phyloP scores from a whole-genome alignment of 1,140 invertebrate genomes.

The Argopecten irradians region DNA sequence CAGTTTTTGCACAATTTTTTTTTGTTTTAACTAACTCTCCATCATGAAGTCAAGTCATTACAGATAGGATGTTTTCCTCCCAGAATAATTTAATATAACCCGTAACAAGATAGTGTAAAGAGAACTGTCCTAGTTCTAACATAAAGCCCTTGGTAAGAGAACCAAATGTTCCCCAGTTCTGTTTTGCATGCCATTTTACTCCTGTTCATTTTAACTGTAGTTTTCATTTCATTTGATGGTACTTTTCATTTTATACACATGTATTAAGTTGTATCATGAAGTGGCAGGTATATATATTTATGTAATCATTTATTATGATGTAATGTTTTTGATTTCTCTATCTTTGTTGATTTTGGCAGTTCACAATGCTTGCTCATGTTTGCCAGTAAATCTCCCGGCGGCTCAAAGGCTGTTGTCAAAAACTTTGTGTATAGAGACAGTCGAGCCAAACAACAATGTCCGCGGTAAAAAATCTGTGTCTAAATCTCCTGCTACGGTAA shows the following conservation, averaged over 20 bases:
- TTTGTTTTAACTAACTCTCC: no score
- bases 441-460: slow-evolving; percentile 64
- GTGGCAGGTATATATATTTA: slow-evolving; percentile 14
- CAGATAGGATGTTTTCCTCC: no score
- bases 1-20: neutral
- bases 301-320: neutral
- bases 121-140: neutral
- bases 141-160: neutral
- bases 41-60: no score
- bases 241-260: slow-evolving; percentile 9
- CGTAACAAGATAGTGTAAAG: no score
- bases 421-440: slow-evolving; percentile 53
- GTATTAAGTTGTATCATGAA: neutral
- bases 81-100: no score
- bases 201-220: neutral
- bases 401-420: slow-evolving; percentile 56
- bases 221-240: slow-evolving; percentile 23
- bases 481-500: slow-evolving; percentile 29
- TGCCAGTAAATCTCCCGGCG: slow-evolving; percentile 51
- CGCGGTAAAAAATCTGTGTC: slow-evolving; percentile 48
- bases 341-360: slow-evolving; percentile 54
- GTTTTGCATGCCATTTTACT: neutral
- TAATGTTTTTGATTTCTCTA: slow-evolving; percentile 24
- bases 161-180: neutral
- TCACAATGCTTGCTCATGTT: slow-evolving; percentile 62